A percentile compares a stretch with the other conserved stretches of the same genome.
phyloP scores from a whole-genome alignment of 2,113 vertebrate genomes.

The Ascaphus truei region DNA sequence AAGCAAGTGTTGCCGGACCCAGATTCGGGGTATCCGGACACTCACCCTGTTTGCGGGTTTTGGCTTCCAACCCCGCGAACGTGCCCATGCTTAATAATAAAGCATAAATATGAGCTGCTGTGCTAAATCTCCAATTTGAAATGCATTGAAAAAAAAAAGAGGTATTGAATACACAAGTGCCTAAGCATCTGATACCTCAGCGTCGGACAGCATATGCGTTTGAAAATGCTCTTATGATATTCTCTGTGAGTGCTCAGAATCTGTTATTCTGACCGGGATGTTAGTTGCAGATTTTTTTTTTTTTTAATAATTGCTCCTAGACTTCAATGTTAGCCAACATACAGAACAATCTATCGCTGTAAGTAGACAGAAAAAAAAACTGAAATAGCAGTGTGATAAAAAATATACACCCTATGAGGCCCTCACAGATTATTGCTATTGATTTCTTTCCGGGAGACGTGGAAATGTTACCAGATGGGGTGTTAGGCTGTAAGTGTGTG shows the following conservation, averaged over 20 bases:
- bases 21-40: too few relatives aligned
- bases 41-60: too few relatives aligned
- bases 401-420: conserved; percentile 69
- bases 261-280: conserved; percentile 41
- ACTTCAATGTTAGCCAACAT: conserved; percentile 54
- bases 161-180: conserved; percentile 41
- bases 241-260: conserved; percentile 34
- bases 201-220: conserved; percentile 21
- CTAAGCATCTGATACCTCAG: conserved; percentile 38
- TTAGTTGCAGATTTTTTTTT: conserved; percentile 15
- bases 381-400: conserved; percentile 65
- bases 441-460: conserved; percentile 93
- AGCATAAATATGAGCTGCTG: conserved; percentile 37
- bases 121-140: conserved; percentile 47
- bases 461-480: conserved; percentile 95
- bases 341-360: conserved; percentile 56
- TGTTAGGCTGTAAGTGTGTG: conserved; percentile 85
- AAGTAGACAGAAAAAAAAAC: conserved; percentile 57
- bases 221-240: conserved; percentile 17
- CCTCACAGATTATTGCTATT: conserved; percentile 96
- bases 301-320: conserved; percentile 44
- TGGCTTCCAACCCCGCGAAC: too few relatives aligned
- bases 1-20: too few relatives aligned
- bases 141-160: conserved; percentile 39
- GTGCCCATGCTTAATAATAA: conserved; percentile 31